phyloP scores from a whole-genome alignment of 2,888 invertebrate genomes.

The Adelphocoris suturalis region DNA sequence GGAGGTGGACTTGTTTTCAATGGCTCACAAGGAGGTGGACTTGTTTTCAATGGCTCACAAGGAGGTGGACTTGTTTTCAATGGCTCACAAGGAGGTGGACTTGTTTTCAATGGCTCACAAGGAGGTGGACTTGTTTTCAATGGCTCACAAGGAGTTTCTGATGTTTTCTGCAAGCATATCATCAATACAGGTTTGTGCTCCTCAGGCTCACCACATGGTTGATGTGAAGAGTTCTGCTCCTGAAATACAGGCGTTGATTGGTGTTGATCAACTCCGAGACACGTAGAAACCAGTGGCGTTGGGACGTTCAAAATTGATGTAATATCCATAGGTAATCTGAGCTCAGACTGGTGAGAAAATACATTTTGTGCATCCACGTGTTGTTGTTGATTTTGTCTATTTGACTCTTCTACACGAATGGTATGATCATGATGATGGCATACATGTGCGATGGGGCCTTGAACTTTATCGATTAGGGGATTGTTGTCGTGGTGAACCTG shows the following conservation, averaged over 20 bases:
- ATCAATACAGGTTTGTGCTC: neutral
- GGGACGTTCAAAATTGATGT: neutral
- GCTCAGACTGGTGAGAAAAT: neutral
- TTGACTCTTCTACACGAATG: neutral
- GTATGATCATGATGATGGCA: neutral
- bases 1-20: too few species aligned
- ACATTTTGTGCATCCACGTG: neutral
- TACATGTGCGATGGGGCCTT: neutral
- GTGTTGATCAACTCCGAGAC: neutral
- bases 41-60: too few species aligned
- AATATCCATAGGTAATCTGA: neutral
- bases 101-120: too few species aligned
- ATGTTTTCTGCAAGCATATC: neutral
- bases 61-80: too few species aligned
- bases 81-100: too few species aligned
- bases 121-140: too few species aligned
- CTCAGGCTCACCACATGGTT: neutral
- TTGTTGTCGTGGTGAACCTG: too few species aligned
- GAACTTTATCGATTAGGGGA: too few species aligned
- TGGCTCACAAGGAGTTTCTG: neutral
- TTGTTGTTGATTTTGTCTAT: neutral
- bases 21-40: too few species aligned
- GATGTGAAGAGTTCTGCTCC: neutral
- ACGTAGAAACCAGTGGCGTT: neutral
- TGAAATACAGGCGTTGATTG: neutral